A percentile compares a stretch with the other conserved stretches of the same genome.
phyloP scores from a whole-genome alignment of 2,888 invertebrate species.

The Ophonus ardosiacus region DNA sequence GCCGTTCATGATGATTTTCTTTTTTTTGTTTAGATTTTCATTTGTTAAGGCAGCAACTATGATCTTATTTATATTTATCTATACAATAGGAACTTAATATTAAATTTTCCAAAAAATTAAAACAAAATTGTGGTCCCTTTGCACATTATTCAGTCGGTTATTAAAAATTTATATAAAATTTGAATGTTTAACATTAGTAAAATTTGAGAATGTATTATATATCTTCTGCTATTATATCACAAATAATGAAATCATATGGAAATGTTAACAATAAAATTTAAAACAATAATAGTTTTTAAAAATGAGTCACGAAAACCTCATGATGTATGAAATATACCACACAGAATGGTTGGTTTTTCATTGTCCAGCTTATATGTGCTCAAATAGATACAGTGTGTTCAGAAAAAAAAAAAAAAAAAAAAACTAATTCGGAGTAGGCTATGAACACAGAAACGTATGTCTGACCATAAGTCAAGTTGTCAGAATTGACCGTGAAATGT shows the following conservation, averaged over 20 bases:
- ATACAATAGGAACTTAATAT: conserved; percentile 24
- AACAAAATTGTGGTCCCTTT: conserved; percentile 34
- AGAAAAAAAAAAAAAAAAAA: too few species aligned
- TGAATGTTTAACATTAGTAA: conserved; percentile 8
- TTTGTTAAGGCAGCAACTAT: conserved; percentile 38
- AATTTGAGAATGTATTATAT: background rate
- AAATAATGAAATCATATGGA: background rate
- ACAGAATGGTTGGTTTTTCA: too few species aligned
- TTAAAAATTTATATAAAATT: conserved; percentile 32
- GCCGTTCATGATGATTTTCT: conserved; percentile 39
- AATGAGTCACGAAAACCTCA: background rate
- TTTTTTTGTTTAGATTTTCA: conserved; percentile 24
- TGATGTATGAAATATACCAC: too few species aligned
- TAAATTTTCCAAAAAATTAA: background rate
- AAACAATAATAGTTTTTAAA: background rate
- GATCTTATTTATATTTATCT: conserved; percentile 18
- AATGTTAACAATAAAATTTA: background rate
- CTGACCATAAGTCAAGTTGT: too few species aligned
- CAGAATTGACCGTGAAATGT: too few species aligned
- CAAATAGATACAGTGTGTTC: too few species aligned
- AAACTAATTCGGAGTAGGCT: too few species aligned
- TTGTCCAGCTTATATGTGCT: too few species aligned
- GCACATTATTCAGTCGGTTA: conserved; percentile 19
- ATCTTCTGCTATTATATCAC: background rate
- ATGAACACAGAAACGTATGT: too few species aligned